Conservation (phyloP, 2,113 vertebrate species). For the Chlorodrepanis virens region DNA sequence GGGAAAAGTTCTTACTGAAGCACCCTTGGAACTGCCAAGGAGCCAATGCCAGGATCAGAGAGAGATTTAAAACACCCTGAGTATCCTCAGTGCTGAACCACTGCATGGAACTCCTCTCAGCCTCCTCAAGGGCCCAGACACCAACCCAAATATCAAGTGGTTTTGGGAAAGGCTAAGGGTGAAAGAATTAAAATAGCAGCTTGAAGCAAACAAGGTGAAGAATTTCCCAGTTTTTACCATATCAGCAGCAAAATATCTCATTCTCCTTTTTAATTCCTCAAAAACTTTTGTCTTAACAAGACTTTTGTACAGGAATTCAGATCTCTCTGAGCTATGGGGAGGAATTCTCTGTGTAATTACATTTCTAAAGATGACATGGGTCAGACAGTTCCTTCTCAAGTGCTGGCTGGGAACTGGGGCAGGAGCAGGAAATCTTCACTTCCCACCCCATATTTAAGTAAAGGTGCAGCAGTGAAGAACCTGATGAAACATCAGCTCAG, state of each 20-base stretch:
- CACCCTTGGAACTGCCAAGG: not conserved
- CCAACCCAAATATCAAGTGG: not conserved
- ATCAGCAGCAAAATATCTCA: not conserved
- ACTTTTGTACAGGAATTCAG: not conserved
- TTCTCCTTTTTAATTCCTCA: not conserved
- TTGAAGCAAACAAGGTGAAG: not conserved
- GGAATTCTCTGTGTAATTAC: not conserved
- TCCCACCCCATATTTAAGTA: no score
- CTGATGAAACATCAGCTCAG: not conserved
- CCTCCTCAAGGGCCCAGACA: not conserved
- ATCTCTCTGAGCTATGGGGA: not conserved
- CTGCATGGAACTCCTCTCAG: not conserved
- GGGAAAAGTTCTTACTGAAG: not conserved
- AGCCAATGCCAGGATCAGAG: fast-evolving
- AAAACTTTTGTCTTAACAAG: not conserved
- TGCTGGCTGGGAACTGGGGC: not conserved
- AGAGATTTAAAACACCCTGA: not conserved
- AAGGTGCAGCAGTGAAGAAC: not conserved
- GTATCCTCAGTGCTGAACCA: not conserved
- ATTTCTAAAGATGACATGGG: not conserved
- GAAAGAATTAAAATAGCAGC: not conserved
- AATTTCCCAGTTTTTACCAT: fast-evolving
- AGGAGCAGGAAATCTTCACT: not conserved
- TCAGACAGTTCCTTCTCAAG: not conserved
- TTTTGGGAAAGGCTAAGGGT: not conserved